Evolutionary conservation across 2,888 invertebrate genomes (phyloP).

Genomic region (Lasioglossum villosulum): DNA sequence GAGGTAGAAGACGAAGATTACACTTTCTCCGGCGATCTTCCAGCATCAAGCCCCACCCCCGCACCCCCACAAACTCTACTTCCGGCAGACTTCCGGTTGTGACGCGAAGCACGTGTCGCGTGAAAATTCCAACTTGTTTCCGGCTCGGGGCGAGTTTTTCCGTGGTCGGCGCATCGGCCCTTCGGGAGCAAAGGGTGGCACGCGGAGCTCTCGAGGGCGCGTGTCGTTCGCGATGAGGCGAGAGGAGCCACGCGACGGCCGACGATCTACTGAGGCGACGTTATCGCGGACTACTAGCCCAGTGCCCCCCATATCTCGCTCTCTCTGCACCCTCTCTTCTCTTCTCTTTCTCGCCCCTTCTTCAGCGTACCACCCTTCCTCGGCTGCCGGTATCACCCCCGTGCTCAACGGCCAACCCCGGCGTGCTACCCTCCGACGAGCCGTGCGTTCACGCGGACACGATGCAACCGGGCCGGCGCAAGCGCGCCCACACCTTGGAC

Average conservation of each 20-base stretch:
- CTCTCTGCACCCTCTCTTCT: conserved; percentile 51
- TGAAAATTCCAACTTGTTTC: neutral
- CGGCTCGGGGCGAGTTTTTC: neutral
- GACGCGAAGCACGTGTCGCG: conserved; percentile 28
- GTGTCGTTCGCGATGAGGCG: conserved; percentile 2
- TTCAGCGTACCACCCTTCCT: conserved; percentile 40
- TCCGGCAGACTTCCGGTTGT: neutral
- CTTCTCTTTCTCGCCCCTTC: conserved; percentile 49
- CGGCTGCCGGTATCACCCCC: conserved; percentile 21
- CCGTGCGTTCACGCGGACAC: conserved; percentile 41
- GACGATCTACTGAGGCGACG: conserved; percentile 69
- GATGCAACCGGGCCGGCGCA: conserved; percentile 45
- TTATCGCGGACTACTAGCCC: conserved; percentile 78
- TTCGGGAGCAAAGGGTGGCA: neutral
- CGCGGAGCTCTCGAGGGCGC: neutral
- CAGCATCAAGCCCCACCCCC: neutral
- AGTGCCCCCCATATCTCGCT: conserved; percentile 77
- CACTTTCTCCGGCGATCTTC: neutral
- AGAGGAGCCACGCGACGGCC: conserved; percentile 51
- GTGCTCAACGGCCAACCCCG: conserved; percentile 45
- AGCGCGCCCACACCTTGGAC: conserved; percentile 46
- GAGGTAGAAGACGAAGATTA: neutral
- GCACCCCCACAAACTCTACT: neutral
- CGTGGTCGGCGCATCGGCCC: conserved; percentile 1
- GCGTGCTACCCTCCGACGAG: conserved; percentile 24